Evolutionary conservation across 1,140 invertebrate genomes (phyloP), one percentile per base, ranked within the genome.

Genomic region (Periplaneta americana): DNA sequence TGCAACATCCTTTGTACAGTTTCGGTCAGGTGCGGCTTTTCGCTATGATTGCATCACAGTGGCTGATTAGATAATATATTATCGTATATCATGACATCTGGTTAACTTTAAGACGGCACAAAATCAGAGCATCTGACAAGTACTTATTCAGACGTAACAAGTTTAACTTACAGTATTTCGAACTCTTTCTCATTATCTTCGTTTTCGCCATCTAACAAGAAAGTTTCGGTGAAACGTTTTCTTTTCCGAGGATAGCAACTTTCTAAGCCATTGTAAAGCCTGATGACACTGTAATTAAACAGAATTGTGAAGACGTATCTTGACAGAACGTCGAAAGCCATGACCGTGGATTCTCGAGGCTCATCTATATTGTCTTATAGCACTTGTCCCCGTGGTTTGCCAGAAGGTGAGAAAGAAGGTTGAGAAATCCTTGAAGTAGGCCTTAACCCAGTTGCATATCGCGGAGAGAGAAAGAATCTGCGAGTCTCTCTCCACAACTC

Each of bases 381-480:
- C 28, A 28, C 48, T 28, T 66, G 48, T n/a, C 48, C 48, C 28
- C 48, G 13, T n/a, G 22, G 6, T 28, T 66, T 66, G 48, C 48
- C 48, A 66, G 39, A 48, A 48, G 48, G n/a, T 66, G 48, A 66
- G 48, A 66, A 28, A 66, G 48, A 13, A 33, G 5, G 75, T 33
- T 33, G 22, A 28, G 33, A 33, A 77, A 36, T 77, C 75, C 75
- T 33, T 77, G 75, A 77, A 77, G 33, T 13, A 77, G 75, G 75
- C 75, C 75, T 77, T 77, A 34, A 77, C 75, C 75, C 75, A 77
- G 33, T 77, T 33, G 75, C 31, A 34, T 28, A 34, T 77, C 22
- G 75, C 33, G 75, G n/a, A 34, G 75, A 34, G 6, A 77, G 18
- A 33, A 22, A 34, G 32, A 34, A 5, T 28, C n/a, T 28, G 37